phyloP scores from a whole-genome alignment of 30 jellyfish, hydroid and myxozoan species.

The Aurelia aurita complex sp. Pacific region DNA sequence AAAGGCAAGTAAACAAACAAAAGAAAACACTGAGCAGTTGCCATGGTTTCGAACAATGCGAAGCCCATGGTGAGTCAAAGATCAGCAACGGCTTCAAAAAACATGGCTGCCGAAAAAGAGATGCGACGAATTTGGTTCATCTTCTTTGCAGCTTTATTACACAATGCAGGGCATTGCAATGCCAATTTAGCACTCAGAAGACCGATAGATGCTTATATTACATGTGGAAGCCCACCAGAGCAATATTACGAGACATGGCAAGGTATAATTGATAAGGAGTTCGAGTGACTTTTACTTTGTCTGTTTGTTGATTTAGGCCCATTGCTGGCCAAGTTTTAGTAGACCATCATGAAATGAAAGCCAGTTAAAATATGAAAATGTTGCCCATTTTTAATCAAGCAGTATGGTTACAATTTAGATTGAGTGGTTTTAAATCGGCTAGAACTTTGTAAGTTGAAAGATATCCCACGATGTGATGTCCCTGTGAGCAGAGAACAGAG shows the following conservation, averaged over 20 bases:
- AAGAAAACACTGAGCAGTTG: conserved; percentile 41
- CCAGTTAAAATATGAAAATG: too few species aligned
- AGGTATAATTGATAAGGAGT: conserved; percentile 28
- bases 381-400: too few species aligned
- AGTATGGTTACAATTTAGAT: too few species aligned
- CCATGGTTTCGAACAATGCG: conserved; percentile 61
- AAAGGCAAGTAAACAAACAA: conserved; percentile 12
- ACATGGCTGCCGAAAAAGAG: conserved; percentile 6
- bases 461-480: too few species aligned
- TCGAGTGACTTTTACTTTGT: not conserved
- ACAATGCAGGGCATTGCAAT: not conserved
- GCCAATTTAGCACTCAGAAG: conserved; percentile 50
- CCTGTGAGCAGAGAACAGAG: too few species aligned
- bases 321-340: too few species aligned
- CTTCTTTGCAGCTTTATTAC: not conserved
- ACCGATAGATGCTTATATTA: conserved; percentile 30
- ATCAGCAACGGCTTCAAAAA: conserved; percentile 59
- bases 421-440: too few species aligned
- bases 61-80: conserved; percentile 52
- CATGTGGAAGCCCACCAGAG: conserved; percentile 90
- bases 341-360: too few species aligned
- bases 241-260: conserved; percentile 72
- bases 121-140: not conserved
- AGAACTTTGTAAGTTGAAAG: too few species aligned
- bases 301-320: too few species aligned